Percentiles rank a stretch among this genome's conserved stretches.
These are phyloP conservation scores for Benitochromis conjunctus DNA, from an alignment of 2,113 vertebrate genomes.

Conservation along the genomic window DNA sequence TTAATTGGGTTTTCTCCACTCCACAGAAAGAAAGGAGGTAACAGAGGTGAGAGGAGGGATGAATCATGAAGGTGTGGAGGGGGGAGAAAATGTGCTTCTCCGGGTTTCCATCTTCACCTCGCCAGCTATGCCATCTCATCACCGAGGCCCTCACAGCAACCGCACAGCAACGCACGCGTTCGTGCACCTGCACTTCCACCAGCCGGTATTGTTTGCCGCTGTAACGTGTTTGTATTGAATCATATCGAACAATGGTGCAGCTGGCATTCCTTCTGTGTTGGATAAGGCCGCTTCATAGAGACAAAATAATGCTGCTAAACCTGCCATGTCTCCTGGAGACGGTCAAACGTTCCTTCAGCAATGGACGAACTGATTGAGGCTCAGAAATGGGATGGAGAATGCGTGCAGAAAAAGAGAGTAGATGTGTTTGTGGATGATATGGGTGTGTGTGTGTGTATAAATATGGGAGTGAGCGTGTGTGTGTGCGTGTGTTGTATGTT, in stretches of 20 bases:
- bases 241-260: slow-evolving; percentile 30
- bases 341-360: slow-evolving; percentile 26
- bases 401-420: neutral
- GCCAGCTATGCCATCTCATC: slow-evolving; percentile 61
- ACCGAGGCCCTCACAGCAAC: slow-evolving; percentile 22
- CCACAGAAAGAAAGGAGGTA: slow-evolving; percentile 24
- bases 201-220: slow-evolving; percentile 12
- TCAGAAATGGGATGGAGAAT: slow-evolving; percentile 27
- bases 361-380: slow-evolving; percentile 40
- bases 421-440: neutral
- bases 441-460: slow-evolving; percentile 37
- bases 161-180: neutral
- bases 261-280: slow-evolving; percentile 44
- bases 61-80: slow-evolving; percentile 32
- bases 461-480: slow-evolving; percentile 25
- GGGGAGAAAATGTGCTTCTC: slow-evolving; percentile 34
- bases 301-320: slow-evolving; percentile 39
- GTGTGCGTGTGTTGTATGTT: slow-evolving; percentile 60
- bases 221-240: slow-evolving; percentile 26
- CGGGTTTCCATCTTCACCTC: slow-evolving; percentile 61
- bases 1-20: slow-evolving; percentile 71
- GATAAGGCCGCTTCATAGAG: slow-evolving; percentile 22
- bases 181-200: neutral
- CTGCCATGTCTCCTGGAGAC: slow-evolving; percentile 45
- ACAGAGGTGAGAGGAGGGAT: slow-evolving; percentile 61